Evolutionary conservation across 2,113 vertebrate species (phyloP).

Genomic region (Protobothrops mucrosquamatus): DNA sequence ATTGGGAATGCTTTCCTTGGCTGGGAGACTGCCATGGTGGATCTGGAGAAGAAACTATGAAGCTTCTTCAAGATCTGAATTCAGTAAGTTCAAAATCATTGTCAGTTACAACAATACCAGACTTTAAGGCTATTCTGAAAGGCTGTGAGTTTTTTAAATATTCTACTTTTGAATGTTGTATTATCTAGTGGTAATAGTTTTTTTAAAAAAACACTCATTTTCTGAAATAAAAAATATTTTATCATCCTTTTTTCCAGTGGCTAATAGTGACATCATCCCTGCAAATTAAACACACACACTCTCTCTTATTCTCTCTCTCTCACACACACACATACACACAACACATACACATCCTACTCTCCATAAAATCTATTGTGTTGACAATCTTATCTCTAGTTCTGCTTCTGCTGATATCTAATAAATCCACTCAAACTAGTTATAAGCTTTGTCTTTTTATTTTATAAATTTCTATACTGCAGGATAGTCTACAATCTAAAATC

Average conservation of each 20-base stretch:
- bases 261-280: neutral
- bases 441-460: neutral
- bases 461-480: neutral
- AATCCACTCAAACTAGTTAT: neutral
- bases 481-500: neutral
- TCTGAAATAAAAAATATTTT: slow-evolving; percentile 1
- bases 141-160: neutral
- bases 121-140: neutral
- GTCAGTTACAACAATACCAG: neutral
- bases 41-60: neutral
- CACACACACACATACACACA: neutral
- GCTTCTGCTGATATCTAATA: neutral
- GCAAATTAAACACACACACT: neutral
- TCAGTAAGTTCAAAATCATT: neutral
- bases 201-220: neutral
- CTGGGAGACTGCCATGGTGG: neutral
- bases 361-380: neutral
- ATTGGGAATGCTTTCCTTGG: neutral
- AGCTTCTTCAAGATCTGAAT: neutral
- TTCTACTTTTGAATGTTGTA: neutral
- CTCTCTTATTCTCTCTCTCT: neutral
- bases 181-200: neutral
- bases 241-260: neutral
- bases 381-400: neutral
- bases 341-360: neutral